These are phyloP conservation scores for Falco punctatus DNA, from an alignment of 2,113 vertebrate genomes.

Conservation along the genomic window DNA sequence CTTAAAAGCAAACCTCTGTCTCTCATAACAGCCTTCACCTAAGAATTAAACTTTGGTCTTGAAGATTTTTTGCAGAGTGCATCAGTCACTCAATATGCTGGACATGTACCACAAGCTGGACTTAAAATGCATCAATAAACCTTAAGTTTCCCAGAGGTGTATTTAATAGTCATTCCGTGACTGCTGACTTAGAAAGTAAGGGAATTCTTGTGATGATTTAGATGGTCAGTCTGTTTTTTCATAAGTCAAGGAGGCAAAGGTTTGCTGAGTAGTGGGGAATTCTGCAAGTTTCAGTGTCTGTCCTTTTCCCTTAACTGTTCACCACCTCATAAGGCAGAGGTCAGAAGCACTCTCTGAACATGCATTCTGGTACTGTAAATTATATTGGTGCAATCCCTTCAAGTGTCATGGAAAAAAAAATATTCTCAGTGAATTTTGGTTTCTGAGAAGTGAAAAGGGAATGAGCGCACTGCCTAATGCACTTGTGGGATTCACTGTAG, in stretches of 20 bases:
- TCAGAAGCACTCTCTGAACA: neutral
- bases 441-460: neutral
- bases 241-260: neutral
- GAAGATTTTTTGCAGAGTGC: neutral
- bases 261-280: slow-evolving; percentile 32
- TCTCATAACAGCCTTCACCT: neutral
- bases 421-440: neutral
- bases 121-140: slow-evolving; percentile 38
- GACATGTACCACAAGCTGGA: neutral
- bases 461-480: neutral
- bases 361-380: neutral
- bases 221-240: slow-evolving; percentile 14
- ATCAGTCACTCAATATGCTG: slow-evolving; percentile 16
- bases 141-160: slow-evolving; percentile 39
- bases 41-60: neutral
- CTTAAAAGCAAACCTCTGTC: neutral
- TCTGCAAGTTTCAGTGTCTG: slow-evolving; percentile 10
- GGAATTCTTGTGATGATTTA: slow-evolving; percentile 50
- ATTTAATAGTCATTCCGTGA: neutral
- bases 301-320: neutral
- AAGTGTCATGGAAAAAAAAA: neutral
- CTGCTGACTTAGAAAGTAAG: slow-evolving; percentile 43
- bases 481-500: neutral
- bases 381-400: neutral
- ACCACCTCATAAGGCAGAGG: neutral